Evolutionary conservation across 2,888 invertebrate genomes (phyloP).

Genomic region (Rotaria macrura): DNA sequence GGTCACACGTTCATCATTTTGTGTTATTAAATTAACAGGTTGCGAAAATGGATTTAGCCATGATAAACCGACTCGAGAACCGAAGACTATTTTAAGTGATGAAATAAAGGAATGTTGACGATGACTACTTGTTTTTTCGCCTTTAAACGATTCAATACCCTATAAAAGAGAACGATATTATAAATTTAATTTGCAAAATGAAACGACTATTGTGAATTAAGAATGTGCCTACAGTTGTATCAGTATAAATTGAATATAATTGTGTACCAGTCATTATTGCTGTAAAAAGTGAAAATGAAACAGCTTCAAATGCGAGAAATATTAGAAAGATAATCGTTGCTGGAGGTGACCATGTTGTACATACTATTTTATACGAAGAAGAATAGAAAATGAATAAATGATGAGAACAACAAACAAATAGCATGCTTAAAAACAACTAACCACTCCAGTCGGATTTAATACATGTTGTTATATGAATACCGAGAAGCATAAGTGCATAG

Average conservation of each 20-base stretch:
- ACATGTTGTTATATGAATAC: constrained; percentile 85
- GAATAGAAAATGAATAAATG: neutral
- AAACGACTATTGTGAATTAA: too few species aligned
- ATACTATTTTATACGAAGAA: constrained; percentile 55
- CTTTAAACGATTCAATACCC: constrained; percentile 9
- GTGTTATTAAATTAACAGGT: neutral
- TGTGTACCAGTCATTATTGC: constrained; percentile 93
- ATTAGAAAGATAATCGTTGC: constrained; percentile 82
- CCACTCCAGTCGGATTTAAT: constrained; percentile 79
- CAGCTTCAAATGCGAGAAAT: constrained; percentile 72
- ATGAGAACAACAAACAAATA: too few species aligned
- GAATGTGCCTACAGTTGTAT: constrained; percentile 62
- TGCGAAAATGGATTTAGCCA: neutral
- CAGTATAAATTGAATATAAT: constrained; percentile 89
- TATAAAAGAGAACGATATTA: neutral
- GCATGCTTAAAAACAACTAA: too few species aligned
- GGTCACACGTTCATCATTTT: neutral
- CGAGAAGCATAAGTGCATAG: constrained; percentile 78
- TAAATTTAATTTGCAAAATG: too few species aligned
- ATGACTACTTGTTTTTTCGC: neutral
- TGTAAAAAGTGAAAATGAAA: constrained; percentile 92
- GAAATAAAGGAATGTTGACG: neutral
- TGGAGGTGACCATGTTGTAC: constrained; percentile 82
- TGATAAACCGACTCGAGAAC: neutral
- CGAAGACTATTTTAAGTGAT: neutral